Percentiles rank a stretch among this genome's conserved stretches.
These are phyloP conservation scores for Acronicta psi DNA, from an alignment of 2,888 invertebrate genomes.

Conservation along the genomic window DNA sequence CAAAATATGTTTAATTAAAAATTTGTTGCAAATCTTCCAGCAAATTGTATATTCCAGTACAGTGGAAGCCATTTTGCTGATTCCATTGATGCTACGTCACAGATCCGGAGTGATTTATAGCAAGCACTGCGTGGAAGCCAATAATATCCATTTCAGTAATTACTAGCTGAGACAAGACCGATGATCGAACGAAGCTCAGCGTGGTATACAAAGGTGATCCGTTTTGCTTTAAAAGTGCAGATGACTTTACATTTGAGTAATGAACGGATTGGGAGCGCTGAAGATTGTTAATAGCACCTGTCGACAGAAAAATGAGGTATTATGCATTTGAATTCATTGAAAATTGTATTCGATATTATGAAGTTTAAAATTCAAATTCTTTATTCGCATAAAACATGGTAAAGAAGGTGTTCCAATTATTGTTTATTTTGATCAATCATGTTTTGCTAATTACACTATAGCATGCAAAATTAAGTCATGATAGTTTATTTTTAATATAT, in stretches of 20 bases:
- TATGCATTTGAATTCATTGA: too few relatives aligned
- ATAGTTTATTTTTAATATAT: too few relatives aligned
- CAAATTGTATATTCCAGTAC: slow-evolving; percentile 19
- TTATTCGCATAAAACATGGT: too few relatives aligned
- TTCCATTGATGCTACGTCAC: slow-evolving; percentile 71
- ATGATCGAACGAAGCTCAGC: slow-evolving; percentile 47
- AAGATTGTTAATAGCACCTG: background rate
- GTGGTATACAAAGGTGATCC: slow-evolving; percentile 50
- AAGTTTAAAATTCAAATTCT: too few relatives aligned
- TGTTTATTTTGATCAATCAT: too few relatives aligned
- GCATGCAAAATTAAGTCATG: too few relatives aligned
- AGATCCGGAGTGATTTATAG: slow-evolving; percentile 79
- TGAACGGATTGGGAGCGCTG: slow-evolving; percentile 26
- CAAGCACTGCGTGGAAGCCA: slow-evolving; percentile 55
- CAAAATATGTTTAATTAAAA: background rate
- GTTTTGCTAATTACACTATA: too few relatives aligned
- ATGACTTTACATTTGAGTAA: slow-evolving; percentile 32
- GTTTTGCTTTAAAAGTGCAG: slow-evolving; percentile 46
- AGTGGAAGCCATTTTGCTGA: slow-evolving; percentile 19
- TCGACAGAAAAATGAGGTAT: background rate
- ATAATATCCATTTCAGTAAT: slow-evolving; percentile 74
- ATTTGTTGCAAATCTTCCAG: slow-evolving; percentile 11
- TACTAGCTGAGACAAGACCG: slow-evolving; percentile 63
- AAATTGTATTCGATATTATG: too few relatives aligned
- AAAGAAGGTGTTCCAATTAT: too few relatives aligned